phyloP scores from a whole-genome alignment of 2,797 vertebrate genomes.

The Spinibarbus caldwelli region DNA sequence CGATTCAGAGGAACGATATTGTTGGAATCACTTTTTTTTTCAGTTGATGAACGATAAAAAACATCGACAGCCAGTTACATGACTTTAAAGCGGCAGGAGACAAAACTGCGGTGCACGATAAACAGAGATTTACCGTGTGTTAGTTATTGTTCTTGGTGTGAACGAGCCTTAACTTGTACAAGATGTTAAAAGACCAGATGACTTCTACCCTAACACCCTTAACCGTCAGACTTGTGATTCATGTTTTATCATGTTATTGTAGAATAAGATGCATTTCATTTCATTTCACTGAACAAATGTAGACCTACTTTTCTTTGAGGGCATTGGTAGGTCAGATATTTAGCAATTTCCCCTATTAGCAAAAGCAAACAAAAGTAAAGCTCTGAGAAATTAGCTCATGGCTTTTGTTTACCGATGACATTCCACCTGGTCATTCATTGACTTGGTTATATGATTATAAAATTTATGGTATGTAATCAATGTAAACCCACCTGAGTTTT shows the following conservation, averaged over 20 bases:
- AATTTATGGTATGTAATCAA: neutral
- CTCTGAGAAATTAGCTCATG: neutral
- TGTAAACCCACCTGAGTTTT: constrained; percentile 1
- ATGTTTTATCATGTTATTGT: neutral
- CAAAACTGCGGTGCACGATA: neutral
- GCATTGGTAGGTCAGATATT: too few relatives aligned
- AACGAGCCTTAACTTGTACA: neutral
- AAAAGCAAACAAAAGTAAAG: constrained; percentile 15
- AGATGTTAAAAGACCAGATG: neutral
- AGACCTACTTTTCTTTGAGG: neutral
- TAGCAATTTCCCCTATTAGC: neutral
- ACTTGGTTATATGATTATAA: constrained; percentile 2
- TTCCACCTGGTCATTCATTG: constrained; percentile 37
- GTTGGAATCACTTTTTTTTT: too few relatives aligned
- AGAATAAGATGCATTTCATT: neutral
- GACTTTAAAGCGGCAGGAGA: neutral
- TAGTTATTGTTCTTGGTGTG: neutral
- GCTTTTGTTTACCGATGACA: neutral
- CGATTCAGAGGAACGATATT: too few relatives aligned
- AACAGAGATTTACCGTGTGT: neutral
- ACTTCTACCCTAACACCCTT: neutral
- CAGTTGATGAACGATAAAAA: too few relatives aligned
- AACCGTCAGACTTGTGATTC: neutral
- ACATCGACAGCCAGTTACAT: neutral
- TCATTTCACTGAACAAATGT: neutral